Evolutionary conservation across 2,888 invertebrate genomes (phyloP), one percentile per base, ranked within the genome.

Genomic region (Osmoderma eremita): DNA sequence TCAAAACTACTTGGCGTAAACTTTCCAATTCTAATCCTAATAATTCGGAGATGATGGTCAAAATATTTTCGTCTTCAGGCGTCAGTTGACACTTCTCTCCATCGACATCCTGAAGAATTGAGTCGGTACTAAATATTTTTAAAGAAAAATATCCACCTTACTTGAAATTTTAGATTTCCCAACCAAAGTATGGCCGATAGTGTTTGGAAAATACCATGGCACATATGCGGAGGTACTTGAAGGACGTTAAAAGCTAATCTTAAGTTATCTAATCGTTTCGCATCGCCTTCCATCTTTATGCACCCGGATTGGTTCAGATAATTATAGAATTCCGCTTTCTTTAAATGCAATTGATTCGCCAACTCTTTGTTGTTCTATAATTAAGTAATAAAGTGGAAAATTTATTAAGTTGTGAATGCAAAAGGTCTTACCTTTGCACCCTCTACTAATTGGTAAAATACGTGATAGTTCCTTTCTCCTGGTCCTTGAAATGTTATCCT

Each of bases 101-200:
- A 78, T 95, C 95, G 24, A 94, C 88, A 79, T 95, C 95, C 86
- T 89, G 80, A 69, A 77, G 71, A 45, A 48, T 17, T 15, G 41
- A 58, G 20, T 36, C 39, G 50, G 24, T 45, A 49, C 20, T 10
- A 63, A 54, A 65, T 49, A 30, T 64, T 45, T 54, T n/a, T 6
- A 18, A n/a, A 30, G 3, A 30, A 30, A 5, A 24, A 4, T 24
- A 24, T 30, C 30, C 5, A 30, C 10, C 30, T 73, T 75, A 88
- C 88, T 84, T 90, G 88, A 79, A 95, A 95, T 73, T 87, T 88
- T 71, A 95, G 85, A 81, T 95, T 96, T 30, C 96, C 95, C 38
- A 96, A 86, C 95, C 95, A 95, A 63, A 96, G 83, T 72, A 96
- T 94, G 0, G 95, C 94, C 12, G 94, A 92, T 22, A 96, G 82